Evolutionary conservation across 2,888 invertebrate genomes (phyloP).

Genomic region (Himalopsyche anomala): DNA sequence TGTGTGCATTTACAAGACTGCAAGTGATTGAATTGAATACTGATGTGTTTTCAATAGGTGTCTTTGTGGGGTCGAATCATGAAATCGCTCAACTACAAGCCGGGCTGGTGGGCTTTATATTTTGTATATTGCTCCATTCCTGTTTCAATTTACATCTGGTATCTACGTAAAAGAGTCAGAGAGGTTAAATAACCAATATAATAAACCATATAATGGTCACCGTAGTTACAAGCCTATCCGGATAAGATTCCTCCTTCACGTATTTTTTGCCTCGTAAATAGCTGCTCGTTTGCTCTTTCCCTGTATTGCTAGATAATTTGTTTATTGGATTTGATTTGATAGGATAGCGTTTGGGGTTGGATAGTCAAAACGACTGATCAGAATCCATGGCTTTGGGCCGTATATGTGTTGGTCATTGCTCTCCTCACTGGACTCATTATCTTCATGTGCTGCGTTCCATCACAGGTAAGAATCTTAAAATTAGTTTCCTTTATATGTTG

Average conservation of each 20-base stretch:
- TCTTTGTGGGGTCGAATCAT: slow-evolving; percentile 86
- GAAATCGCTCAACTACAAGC: slow-evolving; percentile 85
- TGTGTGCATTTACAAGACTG: slow-evolving; percentile 15
- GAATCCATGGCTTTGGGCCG: slow-evolving; percentile 94
- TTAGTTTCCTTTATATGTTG: not conserved
- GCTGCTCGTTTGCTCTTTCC: not conserved
- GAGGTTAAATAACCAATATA: slow-evolving; percentile 79
- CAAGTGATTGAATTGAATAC: not conserved
- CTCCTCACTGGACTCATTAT: slow-evolving; percentile 87
- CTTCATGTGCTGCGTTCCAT: slow-evolving; percentile 86
- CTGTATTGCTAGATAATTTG: slow-evolving; percentile 49
- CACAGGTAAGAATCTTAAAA: slow-evolving; percentile 72
- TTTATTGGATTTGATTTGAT: slow-evolving; percentile 68
- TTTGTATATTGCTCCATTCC: slow-evolving; percentile 86
- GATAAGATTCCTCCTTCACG: not conserved
- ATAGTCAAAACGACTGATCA: slow-evolving; percentile 87
- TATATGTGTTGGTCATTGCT: slow-evolving; percentile 87
- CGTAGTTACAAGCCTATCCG: not conserved
- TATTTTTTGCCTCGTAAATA: not conserved
- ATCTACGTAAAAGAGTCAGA: slow-evolving; percentile 79
- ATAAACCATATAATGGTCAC: not conserved
- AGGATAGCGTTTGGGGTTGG: slow-evolving; percentile 89
- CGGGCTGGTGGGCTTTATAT: slow-evolving; percentile 89
- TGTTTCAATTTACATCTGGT: slow-evolving; percentile 81
- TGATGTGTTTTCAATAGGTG: slow-evolving; percentile 70